phyloP scores from a whole-genome alignment of 2,797 vertebrate species.

The Muscicapa comitata region DNA sequence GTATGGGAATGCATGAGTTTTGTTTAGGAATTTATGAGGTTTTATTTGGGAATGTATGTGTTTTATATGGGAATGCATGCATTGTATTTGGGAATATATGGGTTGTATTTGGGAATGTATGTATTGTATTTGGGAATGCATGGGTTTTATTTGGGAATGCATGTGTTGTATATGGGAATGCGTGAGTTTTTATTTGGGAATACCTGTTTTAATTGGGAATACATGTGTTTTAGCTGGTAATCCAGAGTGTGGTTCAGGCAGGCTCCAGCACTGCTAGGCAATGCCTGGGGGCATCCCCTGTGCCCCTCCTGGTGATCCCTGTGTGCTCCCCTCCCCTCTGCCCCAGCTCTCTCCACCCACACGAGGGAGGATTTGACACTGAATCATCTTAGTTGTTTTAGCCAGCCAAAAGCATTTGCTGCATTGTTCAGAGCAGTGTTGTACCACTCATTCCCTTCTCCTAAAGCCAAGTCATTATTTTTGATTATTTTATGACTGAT shows the following conservation, averaged over 20 bases:
- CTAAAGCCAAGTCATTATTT: not conserved
- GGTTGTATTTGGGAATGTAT: not conserved
- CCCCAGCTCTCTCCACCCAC: not conserved
- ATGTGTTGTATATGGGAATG: fast-evolving
- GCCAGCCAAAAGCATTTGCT: not conserved
- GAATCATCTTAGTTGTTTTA: not conserved
- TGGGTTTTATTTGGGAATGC: not conserved
- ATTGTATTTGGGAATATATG: not conserved
- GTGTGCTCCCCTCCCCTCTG: not conserved
- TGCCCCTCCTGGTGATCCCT: not conserved
- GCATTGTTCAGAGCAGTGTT: not conserved
- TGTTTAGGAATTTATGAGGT: fast-evolving
- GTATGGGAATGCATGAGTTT: not conserved
- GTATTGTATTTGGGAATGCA: no score
- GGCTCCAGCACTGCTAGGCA: not conserved
- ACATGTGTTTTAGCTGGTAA: not conserved
- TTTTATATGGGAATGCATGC: fast-evolving
- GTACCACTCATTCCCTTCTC: not conserved
- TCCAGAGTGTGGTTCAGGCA: not conserved
- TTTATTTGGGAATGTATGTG: fast-evolving
- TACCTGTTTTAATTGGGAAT: fast-evolving
- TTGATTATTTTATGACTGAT: not conserved
- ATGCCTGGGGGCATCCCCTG: not conserved
- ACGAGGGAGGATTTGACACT: not conserved
- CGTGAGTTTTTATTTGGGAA: not conserved